Evolutionary conservation across 2,113 vertebrate species (phyloP), one percentile per base, ranked within the genome.

Genomic region (Plectropomus leopardus): DNA sequence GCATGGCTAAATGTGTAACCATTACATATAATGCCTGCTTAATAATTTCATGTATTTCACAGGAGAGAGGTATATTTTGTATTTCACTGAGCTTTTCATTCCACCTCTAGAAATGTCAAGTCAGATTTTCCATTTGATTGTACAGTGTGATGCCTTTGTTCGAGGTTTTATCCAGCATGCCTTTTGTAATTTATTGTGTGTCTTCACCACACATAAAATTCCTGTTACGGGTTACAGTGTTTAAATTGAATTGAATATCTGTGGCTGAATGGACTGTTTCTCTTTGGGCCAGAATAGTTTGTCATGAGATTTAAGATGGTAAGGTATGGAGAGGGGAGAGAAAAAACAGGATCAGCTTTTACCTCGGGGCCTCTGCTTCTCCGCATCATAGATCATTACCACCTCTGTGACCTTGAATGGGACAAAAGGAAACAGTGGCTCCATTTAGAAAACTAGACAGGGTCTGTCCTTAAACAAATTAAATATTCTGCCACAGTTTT

Each of bases 351-450:
- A 96, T 97, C 95, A 97, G 96, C 96, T 96, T 97, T 99, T 99
- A 99, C 98, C 98, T 99, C 98, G 97, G 94, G 98, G 98, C 97
- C 98, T 97, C 96, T 99, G 98, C 95, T 99, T 99, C 95, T 99
- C 98, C 64, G 97, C 97, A 71, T 99, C 98, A 95, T 99, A 99
- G 96, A 99, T 99, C 98, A 99, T 99, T 94, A 99, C 98, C 94
- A 99, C 98, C 95, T 99, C 98, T 86, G 98, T 99, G 94, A 99
- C 98, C 98, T 99, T 95, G 84, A 94, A 95, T 73, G 85, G 93
- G 88, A 94, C 88, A 94, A 92, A 95, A 72, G 76, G 91, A 88
- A 88, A 91, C 84, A 85, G 78, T 83, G 75, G 83, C 86, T 91
- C 83, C 74, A 78, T 90, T 93, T 87, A 91, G 82, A 89, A 87